These are phyloP conservation scores for Silurus aristotelis DNA, from an alignment of 2,797 vertebrate genomes.

Conservation along the genomic window DNA sequence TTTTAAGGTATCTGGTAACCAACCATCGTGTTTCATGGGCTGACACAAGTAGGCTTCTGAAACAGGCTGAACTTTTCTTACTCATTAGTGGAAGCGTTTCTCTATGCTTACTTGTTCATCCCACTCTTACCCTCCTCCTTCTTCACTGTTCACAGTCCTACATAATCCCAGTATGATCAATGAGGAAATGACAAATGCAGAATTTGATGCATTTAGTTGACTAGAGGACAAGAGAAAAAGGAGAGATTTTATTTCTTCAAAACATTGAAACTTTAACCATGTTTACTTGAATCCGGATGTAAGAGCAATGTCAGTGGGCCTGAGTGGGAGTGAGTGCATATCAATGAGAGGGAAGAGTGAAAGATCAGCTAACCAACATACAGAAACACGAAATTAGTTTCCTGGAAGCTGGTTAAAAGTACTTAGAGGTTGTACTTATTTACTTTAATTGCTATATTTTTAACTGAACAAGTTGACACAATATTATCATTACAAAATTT, in stretches of 20 bases:
- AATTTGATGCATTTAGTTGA: constrained; percentile 37
- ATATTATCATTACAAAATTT: neutral
- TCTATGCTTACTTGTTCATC: constrained; percentile 45
- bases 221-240: constrained; percentile 17
- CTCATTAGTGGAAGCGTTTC: constrained; percentile 45
- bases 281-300: constrained; percentile 4
- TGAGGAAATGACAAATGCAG: constrained; percentile 38
- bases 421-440: neutral
- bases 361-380: constrained; percentile 21
- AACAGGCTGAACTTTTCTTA: constrained; percentile 42
- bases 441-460: neutral
- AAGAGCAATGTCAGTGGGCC: neutral
- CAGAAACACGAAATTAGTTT: neutral
- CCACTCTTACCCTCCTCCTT: constrained; percentile 46
- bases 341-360: constrained; percentile 17
- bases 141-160: constrained; percentile 44
- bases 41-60: constrained; percentile 20
- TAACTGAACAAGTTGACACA: too few species aligned
- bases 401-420: neutral
- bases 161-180: constrained; percentile 44
- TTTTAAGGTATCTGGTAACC: neutral
- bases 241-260: constrained; percentile 3
- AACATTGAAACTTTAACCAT: constrained; percentile 1
- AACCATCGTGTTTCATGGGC: neutral
- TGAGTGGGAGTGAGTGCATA: constrained; percentile 35